Percentiles rank a stretch among this genome's conserved stretches.
These are phyloP conservation scores for Drosophila melanica DNA, from an alignment of 1,140 invertebrate species.

Conservation along the genomic window DNA sequence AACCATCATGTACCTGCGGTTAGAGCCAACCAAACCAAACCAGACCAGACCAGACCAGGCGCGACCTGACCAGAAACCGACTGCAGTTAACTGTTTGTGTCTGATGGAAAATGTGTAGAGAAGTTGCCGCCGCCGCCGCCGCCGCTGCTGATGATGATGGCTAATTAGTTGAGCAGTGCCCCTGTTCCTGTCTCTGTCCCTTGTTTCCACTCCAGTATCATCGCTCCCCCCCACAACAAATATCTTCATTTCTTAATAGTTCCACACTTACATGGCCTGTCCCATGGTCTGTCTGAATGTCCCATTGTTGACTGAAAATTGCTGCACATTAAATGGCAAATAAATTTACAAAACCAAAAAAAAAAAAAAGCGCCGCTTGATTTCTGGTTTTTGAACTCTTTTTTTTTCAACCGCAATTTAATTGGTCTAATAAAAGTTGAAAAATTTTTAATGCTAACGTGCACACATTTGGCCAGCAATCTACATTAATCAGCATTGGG, in stretches of 20 bases:
- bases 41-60: constrained; percentile 1
- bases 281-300: constrained; percentile 32
- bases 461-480: constrained; percentile 74
- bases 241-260: constrained; percentile 65
- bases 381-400: constrained; percentile 27
- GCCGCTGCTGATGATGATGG: constrained; percentile 74
- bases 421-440: constrained; percentile 78
- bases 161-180: constrained; percentile 64
- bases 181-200: background rate
- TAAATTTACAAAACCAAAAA: constrained; percentile 1
- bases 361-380: constrained; percentile 17
- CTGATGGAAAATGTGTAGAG: constrained; percentile 62
- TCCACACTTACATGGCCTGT: background rate
- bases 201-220: background rate
- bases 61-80: constrained; percentile 9
- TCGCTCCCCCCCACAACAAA: constrained; percentile 15
- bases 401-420: constrained; percentile 68
- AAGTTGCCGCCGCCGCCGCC: constrained; percentile 63
- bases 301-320: constrained; percentile 75
- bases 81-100: constrained; percentile 54
- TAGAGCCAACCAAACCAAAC: constrained; percentile 27
- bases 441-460: constrained; percentile 78
- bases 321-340: constrained; percentile 74
- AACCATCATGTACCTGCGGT: constrained; percentile 74
- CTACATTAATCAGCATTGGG: constrained; percentile 76